Conservation (phyloP, 2,888 invertebrate species). For the Tetragonisca angustula region DNA sequence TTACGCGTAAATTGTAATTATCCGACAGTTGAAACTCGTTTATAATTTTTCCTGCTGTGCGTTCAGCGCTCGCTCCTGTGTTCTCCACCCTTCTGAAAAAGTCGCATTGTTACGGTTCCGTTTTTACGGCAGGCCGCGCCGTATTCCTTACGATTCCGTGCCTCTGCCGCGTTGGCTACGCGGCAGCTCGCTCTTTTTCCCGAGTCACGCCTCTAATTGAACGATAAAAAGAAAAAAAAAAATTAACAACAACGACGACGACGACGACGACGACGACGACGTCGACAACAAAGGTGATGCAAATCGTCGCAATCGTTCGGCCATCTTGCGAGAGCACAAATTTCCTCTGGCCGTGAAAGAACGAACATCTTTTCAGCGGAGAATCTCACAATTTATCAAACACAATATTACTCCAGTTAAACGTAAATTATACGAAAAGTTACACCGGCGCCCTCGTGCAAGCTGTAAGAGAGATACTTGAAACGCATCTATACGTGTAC, state of each 20-base stretch:
- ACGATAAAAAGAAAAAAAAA: neutral
- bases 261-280: no score
- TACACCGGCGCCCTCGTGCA: neutral
- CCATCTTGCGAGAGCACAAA: no score
- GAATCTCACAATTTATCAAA: neutral
- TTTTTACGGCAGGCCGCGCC: neutral
- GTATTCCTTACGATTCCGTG: constrained; percentile 4
- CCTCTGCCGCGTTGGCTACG: neutral
- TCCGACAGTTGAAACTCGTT: constrained; percentile 45
- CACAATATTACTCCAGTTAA: neutral
- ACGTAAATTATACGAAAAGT: neutral
- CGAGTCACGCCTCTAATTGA: neutral
- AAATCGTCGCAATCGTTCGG: no score
- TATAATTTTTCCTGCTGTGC: constrained; percentile 32
- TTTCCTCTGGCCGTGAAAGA: no score
- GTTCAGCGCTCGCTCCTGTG: constrained; percentile 5
- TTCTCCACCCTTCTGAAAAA: neutral
- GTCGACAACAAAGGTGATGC: no score
- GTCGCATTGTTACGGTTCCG: constrained; percentile 18
- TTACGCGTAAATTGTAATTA: constrained; percentile 70
- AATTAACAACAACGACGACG: no score
- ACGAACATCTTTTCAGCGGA: no score
- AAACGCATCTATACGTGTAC: neutral
- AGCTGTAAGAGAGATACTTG: neutral
- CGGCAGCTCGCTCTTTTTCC: neutral